phyloP scores from a whole-genome alignment of 2,797 vertebrate species.

The Artibeus jamaicensis region DNA sequence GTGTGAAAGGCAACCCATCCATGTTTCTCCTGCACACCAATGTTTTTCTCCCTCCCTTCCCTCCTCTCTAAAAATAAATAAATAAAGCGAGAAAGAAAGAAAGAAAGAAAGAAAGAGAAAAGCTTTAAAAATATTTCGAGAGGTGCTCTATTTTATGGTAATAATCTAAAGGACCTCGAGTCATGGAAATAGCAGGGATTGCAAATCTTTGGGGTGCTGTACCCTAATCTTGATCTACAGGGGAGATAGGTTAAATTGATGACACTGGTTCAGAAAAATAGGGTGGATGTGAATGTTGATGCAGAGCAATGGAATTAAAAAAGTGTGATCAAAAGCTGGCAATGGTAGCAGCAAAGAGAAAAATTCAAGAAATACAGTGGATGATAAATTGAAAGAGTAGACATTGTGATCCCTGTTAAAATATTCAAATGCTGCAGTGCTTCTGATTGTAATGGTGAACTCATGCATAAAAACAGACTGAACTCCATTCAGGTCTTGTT shows the following conservation, averaged over 20 bases:
- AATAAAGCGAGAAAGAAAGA: no score
- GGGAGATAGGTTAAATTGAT: background rate
- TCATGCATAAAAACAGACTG: slow-evolving; percentile 44
- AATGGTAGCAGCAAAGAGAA: background rate
- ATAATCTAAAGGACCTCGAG: background rate
- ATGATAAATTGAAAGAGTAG: slow-evolving; percentile 30
- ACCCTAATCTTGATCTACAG: background rate
- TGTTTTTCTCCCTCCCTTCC: background rate
- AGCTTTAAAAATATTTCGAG: background rate
- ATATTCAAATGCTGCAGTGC: slow-evolving; percentile 55
- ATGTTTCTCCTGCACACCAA: background rate
- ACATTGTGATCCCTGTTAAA: slow-evolving; percentile 53
- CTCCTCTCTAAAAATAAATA: background rate
- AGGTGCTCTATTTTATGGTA: background rate
- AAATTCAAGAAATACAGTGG: slow-evolving; percentile 1
- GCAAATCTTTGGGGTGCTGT: background rate
- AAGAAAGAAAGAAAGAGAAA: no score
- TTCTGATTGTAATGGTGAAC: slow-evolving; percentile 58
- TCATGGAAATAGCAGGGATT: background rate
- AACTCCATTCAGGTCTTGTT: slow-evolving; percentile 44
- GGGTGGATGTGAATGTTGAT: background rate
- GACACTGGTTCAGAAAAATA: background rate
- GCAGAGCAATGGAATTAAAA: background rate
- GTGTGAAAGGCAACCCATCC: background rate
- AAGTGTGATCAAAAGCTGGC: background rate